Evolutionary conservation across 2,113 vertebrate species (phyloP).

Genomic region (Columba livia): DNA sequence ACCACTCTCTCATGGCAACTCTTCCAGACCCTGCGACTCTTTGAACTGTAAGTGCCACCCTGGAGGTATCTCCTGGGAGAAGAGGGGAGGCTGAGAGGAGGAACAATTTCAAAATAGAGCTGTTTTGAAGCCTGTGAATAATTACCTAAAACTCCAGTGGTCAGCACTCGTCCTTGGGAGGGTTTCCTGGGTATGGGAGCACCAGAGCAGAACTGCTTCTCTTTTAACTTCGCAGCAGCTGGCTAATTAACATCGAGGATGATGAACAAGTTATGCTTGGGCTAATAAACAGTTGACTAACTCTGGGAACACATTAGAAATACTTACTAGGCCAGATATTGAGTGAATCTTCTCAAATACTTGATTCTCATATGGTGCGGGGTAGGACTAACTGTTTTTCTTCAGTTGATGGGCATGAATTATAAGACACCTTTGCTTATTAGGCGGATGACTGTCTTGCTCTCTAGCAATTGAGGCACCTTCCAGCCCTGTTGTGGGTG

Average conservation of each 20-base stretch:
- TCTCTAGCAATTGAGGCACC: not conserved
- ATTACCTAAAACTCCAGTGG: conserved; percentile 31
- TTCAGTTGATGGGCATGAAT: not conserved
- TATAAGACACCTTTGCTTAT: not conserved
- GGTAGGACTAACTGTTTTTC: not conserved
- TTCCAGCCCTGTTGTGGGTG: conserved; percentile 25
- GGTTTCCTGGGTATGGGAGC: not conserved
- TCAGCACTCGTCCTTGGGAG: conserved; percentile 3
- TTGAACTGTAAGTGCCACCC: conserved; percentile 90
- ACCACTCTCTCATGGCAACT: conserved; percentile 95
- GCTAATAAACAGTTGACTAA: conserved; percentile 10
- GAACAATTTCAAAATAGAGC: not conserved
- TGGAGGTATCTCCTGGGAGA: not conserved
- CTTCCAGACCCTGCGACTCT: conserved; percentile 94
- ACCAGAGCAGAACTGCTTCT: conserved; percentile 36
- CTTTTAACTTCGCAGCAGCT: conserved; percentile 15
- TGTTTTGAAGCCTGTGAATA: not conserved
- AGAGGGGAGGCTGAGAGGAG: not conserved
- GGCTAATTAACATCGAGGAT: conserved; percentile 24
- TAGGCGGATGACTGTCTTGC: not conserved
- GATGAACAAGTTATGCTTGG: conserved; percentile 50
- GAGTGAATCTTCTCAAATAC: not conserved
- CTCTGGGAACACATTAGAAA: not conserved
- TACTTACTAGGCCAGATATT: not conserved
- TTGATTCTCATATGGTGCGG: not conserved